These are phyloP conservation scores for Macaca mulatta DNA, from an alignment of 2,113 vertebrate genomes.

Conservation along the genomic window DNA sequence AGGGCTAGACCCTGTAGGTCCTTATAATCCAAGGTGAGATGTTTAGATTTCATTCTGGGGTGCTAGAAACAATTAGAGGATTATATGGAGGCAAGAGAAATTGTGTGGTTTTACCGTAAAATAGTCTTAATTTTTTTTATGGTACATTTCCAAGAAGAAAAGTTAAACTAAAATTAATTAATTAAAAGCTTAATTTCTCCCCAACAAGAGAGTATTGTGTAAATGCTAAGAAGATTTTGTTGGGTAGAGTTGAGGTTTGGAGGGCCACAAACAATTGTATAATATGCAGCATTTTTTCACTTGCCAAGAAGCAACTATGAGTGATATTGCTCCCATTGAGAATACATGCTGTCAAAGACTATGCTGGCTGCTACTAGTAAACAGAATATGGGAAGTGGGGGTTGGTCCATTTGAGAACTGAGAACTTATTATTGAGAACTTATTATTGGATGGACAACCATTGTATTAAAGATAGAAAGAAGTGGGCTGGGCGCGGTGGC, in stretches of 20 bases:
- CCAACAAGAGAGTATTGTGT: background rate
- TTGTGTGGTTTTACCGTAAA: background rate
- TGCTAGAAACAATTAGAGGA: background rate
- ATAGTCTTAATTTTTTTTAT: background rate
- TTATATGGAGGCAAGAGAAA: background rate
- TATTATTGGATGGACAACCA: background rate
- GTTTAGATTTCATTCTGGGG: background rate
- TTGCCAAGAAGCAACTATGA: background rate
- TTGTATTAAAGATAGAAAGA: background rate
- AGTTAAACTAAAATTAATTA: background rate
- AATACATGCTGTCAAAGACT: background rate
- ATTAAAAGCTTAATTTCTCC: constrained; percentile 1
- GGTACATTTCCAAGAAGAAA: background rate
- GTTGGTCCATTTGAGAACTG: background rate
- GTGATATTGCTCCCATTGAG: background rate
- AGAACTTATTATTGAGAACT: background rate
- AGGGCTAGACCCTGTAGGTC: background rate
- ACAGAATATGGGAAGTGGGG: background rate
- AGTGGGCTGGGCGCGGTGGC: background rate
- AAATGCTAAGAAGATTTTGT: background rate
- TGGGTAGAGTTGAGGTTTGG: background rate
- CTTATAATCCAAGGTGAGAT: background rate
- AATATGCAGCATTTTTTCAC: background rate
- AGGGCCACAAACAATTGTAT: background rate
- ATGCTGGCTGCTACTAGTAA: background rate